Conservation (phyloP, 1,140 invertebrate species). For the Hestina assimilis region DNA sequence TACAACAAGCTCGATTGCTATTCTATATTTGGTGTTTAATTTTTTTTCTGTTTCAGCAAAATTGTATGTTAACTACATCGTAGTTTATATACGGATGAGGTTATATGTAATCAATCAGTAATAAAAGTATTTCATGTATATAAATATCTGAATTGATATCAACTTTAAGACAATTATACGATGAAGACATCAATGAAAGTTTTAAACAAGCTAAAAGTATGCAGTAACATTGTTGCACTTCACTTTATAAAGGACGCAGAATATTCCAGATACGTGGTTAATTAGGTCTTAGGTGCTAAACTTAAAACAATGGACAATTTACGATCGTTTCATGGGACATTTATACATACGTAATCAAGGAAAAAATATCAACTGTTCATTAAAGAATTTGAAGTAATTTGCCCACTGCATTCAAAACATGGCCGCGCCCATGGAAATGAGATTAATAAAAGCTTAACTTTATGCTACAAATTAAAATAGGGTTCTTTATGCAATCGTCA, state of each 20-base stretch:
- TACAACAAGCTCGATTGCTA: no score
- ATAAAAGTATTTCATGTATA: neutral
- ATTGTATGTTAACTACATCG: no score
- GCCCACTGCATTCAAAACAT: no score
- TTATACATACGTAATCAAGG: neutral
- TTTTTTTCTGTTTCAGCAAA: no score
- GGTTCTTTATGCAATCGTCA: no score
- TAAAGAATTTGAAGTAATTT: neutral
- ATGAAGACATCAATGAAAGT: slow-evolving; percentile 3
- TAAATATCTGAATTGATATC: no score
- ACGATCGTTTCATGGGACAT: slow-evolving; percentile 23
- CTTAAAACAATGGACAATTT: slow-evolving; percentile 38
- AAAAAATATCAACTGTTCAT: neutral
- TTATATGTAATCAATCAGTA: no score
- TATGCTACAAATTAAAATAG: no score
- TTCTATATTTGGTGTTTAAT: no score
- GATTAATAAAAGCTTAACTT: no score
- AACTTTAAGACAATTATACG: neutral
- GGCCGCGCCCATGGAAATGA: no score
- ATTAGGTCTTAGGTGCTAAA: slow-evolving; percentile 22
- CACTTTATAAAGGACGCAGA: slow-evolving; percentile 1
- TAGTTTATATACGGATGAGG: no score
- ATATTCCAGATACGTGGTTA: slow-evolving; percentile 15
- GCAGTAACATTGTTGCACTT: neutral
- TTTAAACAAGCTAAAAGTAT: slow-evolving; percentile 5